phyloP scores from a whole-genome alignment of 2,888 invertebrate species.

The Cyclophora punctaria region DNA sequence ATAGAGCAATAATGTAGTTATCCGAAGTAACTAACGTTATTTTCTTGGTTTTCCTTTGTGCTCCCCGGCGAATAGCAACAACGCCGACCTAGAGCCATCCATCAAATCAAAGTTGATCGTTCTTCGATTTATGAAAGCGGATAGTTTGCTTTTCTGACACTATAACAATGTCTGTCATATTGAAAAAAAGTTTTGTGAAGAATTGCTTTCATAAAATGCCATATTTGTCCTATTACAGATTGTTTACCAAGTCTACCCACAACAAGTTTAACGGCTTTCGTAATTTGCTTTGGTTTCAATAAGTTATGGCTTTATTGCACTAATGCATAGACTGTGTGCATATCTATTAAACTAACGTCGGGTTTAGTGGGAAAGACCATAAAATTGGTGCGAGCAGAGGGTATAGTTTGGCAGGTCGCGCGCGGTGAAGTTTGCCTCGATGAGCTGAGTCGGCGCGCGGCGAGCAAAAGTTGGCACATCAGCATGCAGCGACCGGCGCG shows the following conservation, averaged over 20 bases:
- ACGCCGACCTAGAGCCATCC: constrained; percentile 31
- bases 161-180: constrained; percentile 43
- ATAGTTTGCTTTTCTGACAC: constrained; percentile 48
- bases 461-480: constrained; percentile 61
- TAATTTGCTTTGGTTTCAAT: no score
- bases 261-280: no score
- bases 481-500: constrained; percentile 58
- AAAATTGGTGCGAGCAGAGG: constrained; percentile 40
- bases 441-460: constrained; percentile 52
- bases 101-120: constrained; percentile 56
- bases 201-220: not conserved
- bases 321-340: no score
- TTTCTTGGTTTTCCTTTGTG: constrained; percentile 13
- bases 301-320: no score
- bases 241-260: no score
- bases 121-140: constrained; percentile 56
- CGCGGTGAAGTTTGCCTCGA: constrained; percentile 43
- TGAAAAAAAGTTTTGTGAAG: constrained; percentile 24
- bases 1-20: not conserved
- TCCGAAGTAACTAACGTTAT: constrained; percentile 9
- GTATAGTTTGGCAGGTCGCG: constrained; percentile 53
- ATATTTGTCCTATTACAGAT: no score
- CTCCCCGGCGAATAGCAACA: constrained; percentile 23
- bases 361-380: constrained; percentile 33
- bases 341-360: no score